A percentile compares a stretch with the other conserved stretches of the same genome.
These are phyloP conservation scores for Aquatica leii DNA, from an alignment of 2,888 invertebrate genomes.

Conservation along the genomic window DNA sequence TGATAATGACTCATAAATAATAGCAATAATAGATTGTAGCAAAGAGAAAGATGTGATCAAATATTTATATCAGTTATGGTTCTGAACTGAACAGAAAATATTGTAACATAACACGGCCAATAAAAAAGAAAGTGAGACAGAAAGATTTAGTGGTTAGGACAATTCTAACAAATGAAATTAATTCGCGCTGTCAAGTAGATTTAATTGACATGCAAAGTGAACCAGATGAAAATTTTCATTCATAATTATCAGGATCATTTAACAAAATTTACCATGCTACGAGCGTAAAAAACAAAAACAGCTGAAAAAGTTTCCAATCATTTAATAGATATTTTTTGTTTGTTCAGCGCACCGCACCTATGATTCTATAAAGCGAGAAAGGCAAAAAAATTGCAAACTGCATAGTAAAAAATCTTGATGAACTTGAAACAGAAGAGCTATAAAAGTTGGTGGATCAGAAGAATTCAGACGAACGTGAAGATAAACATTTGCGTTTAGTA, in stretches of 20 bases:
- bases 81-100: neutral
- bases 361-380: neutral
- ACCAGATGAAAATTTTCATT: too few species aligned
- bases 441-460: too few species aligned
- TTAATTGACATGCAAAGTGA: neutral
- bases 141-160: neutral
- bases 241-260: neutral
- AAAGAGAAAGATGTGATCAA: neutral
- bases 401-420: neutral
- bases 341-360: neutral
- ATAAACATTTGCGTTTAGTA: neutral
- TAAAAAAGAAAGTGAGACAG: neutral
- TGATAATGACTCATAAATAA: too few species aligned
- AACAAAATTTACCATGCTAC: conserved; percentile 1
- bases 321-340: neutral
- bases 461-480: neutral
- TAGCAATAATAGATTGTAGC: too few species aligned
- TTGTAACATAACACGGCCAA: neutral
- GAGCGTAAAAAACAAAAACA: neutral
- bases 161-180: neutral
- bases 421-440: neutral
- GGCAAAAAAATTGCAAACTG: neutral
- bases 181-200: neutral
- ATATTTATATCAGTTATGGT: neutral
- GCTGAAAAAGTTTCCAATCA: neutral